A percentile compares a stretch with the other conserved stretches of the same genome.
Conservation (phyloP, 2,888 invertebrate species). For the Sussaba pulchella region DNA sequence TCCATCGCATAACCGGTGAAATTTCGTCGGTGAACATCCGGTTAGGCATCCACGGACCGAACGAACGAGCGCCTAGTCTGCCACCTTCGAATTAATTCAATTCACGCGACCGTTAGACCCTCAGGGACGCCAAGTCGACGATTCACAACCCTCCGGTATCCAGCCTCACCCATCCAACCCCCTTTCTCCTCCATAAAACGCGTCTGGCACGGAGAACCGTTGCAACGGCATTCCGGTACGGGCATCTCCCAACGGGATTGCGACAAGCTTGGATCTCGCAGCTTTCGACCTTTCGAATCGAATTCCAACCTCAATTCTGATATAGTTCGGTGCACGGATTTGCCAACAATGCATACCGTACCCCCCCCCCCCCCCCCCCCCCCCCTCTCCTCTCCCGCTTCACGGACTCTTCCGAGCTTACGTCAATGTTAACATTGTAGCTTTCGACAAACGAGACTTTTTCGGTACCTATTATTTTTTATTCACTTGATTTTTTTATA, state of each 20-base stretch:
- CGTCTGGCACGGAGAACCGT: constrained; percentile 17
- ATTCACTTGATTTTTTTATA: background rate
- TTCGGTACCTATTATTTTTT: constrained; percentile 3
- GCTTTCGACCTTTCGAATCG: constrained; percentile 26
- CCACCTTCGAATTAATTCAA: constrained; percentile 41
- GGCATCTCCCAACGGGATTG: constrained; percentile 20
- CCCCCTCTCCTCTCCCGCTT: too few species aligned
- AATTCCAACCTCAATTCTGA: constrained; percentile 29
- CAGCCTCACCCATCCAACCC: too few species aligned
- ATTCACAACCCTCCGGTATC: constrained; percentile 30
- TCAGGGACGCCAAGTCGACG: constrained; percentile 41
- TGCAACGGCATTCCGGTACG: constrained; percentile 11
- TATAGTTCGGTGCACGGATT: background rate
- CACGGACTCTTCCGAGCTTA: too few species aligned
- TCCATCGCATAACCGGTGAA: constrained; percentile 60
- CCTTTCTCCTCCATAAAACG: background rate
- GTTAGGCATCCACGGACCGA: constrained; percentile 10
- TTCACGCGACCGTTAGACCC: constrained; percentile 34
- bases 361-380: too few species aligned
- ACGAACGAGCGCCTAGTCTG: constrained; percentile 22
- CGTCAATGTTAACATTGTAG: background rate
- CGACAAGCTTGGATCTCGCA: constrained; percentile 25
- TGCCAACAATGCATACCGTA: constrained; percentile 9
- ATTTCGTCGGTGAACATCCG: constrained; percentile 46
- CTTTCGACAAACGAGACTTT: constrained; percentile 15